These are phyloP conservation scores for Polypedilum pembai DNA, from an alignment of 1,140 invertebrate genomes.

Conservation along the genomic window DNA sequence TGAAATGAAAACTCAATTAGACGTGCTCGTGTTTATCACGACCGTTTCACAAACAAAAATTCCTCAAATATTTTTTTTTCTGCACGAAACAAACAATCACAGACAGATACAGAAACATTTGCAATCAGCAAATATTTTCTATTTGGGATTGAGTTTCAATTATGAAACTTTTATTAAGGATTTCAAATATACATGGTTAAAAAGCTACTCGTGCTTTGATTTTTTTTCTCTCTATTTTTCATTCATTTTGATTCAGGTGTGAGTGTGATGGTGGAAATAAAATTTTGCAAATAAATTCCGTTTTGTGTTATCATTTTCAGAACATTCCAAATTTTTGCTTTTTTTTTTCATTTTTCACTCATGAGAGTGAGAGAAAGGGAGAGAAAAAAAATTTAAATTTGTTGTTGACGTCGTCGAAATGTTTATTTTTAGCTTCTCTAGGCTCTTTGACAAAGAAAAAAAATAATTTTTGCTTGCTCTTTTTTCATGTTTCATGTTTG, in stretches of 20 bases:
- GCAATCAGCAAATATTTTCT: neutral
- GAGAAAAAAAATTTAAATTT: neutral
- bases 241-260: neutral
- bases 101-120: neutral
- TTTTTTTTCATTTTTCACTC: neutral
- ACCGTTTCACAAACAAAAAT: neutral
- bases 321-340: neutral
- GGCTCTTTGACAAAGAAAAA: neutral
- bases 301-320: neutral
- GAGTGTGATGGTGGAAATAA: neutral
- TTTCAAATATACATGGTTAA: neutral
- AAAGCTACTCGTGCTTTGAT: neutral
- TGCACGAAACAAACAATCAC: neutral
- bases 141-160: neutral
- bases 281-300: neutral
- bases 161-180: neutral
- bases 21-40: slow-evolving; percentile 3
- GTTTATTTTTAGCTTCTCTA: neutral
- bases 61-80: neutral
- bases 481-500: neutral
- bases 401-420: slow-evolving; percentile 16
- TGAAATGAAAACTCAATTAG: neutral
- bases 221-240: neutral
- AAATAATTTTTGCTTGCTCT: no score
- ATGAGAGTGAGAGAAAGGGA: neutral